Conservation (phyloP, 2,113 vertebrate genomes). For the Microcebus lehilahytsara region DNA sequence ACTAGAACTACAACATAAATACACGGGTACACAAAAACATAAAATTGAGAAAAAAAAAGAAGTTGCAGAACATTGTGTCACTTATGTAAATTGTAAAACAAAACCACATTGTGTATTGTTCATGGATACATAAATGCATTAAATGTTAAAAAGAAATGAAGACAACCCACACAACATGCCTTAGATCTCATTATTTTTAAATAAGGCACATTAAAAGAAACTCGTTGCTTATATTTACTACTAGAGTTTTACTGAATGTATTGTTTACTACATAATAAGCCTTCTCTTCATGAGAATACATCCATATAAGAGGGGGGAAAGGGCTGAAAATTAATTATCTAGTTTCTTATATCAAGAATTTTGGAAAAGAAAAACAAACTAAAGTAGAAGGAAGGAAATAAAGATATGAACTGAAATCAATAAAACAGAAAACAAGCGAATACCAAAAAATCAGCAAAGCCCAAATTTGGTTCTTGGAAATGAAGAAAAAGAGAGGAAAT, state of each 20-base stretch:
- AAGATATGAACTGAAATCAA: background rate
- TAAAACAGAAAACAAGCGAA: background rate
- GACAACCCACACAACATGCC: background rate
- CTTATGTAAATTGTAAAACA: background rate
- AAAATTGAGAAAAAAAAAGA: background rate
- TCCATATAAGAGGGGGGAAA: background rate
- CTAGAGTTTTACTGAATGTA: background rate
- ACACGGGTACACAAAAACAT: background rate
- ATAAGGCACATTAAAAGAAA: background rate
- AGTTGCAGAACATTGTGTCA: background rate
- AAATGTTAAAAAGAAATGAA: background rate
- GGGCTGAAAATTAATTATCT: background rate
- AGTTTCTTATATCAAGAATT: background rate
- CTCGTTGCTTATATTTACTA: background rate
- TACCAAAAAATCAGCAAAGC: background rate
- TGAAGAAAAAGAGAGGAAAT: background rate
- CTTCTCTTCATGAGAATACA: background rate
- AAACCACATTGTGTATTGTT: background rate
- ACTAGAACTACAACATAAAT: background rate
- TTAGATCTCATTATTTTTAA: background rate
- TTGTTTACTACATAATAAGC: background rate
- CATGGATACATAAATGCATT: background rate
- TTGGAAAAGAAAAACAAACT: background rate
- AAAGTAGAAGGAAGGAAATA: background rate
- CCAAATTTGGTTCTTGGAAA: background rate